Evolutionary conservation across 1,140 invertebrate species (phyloP), one percentile per base, ranked within the genome.

Genomic region (Monochamus saltuarius): DNA sequence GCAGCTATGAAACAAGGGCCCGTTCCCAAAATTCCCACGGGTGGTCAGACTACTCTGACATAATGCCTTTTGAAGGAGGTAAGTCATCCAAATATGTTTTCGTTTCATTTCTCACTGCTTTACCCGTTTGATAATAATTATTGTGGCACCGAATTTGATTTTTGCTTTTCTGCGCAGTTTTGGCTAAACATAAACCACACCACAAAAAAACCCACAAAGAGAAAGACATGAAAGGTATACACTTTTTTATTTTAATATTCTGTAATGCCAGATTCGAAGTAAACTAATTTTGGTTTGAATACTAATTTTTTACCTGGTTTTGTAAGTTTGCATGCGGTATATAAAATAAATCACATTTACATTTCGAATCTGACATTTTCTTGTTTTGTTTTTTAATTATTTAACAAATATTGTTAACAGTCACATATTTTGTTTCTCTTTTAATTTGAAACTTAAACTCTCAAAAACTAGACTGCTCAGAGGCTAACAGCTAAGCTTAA

Each of bases 1-100:
- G 68, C 34, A 43, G 50, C 10, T 73, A 71, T 38, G 71, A 73
- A 56, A 64, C 68, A 9, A 68, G 62, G 35, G 50, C 64, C 13
- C 22, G 69, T 29, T 71, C 71, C 1, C 36, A 59, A 42, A 73
- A 73, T 38, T 11, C 9, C 1, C 64, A 73, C 42, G 71, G 71
- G 9, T 73, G 71, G 71, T 71, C 69, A 16, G 59, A 68, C 8
- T 73, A 51, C 17, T 70, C 68, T 2, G 59, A 66, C 6, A 55
- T 61, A 2, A 56, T 61, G 10, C 43, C 61, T 11, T 65, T 73
- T 39, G 61, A 69, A 53, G 58, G 59, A 53, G 69, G 71, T 73
- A 68, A 65, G 66, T n/a, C n/a, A n/a, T n/a, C n/a, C n/a, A n/a
- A 37, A 14, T 36, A 10, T 34, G 19, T 17, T 62, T 39, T 29